Evolutionary conservation across 2,113 vertebrate species (phyloP).

Genomic region (Myodes glareolus): DNA sequence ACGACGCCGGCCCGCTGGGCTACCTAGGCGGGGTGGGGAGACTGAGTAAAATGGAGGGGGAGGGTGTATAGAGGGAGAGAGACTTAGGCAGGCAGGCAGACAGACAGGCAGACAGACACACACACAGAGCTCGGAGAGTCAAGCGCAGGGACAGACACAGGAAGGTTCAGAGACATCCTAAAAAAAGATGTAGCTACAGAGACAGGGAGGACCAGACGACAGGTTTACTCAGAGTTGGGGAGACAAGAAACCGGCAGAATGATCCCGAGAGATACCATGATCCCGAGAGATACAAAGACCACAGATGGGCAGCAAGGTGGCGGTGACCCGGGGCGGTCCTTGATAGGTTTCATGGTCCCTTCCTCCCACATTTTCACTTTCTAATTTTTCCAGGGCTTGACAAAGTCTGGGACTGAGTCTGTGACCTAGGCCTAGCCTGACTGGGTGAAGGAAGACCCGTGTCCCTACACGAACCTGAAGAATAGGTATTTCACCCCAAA

Average conservation of each 20-base stretch:
- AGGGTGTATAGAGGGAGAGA: neutral
- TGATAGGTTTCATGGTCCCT: conserved; percentile 6
- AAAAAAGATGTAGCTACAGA: neutral
- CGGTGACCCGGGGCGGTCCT: conserved; percentile 33
- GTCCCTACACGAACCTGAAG: neutral
- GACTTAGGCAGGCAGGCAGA: neutral
- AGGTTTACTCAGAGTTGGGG: too few relatives aligned
- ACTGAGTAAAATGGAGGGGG: conserved; percentile 64
- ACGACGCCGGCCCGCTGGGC: conserved; percentile 83
- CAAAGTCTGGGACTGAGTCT: neutral
- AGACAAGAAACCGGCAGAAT: neutral
- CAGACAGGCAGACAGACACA: neutral
- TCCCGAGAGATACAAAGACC: neutral
- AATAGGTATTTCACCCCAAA: neutral
- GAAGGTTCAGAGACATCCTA: neutral
- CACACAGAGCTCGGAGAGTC: neutral
- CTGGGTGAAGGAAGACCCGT: neutral
- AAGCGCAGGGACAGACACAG: neutral
- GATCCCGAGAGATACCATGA: too few relatives aligned
- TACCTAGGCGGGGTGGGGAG: conserved; percentile 85
- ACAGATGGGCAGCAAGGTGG: too few relatives aligned
- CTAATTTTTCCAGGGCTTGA: neutral
- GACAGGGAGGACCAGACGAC: neutral
- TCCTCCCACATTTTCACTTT: conserved; percentile 77
- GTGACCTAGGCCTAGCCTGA: neutral